Evolutionary conservation across 2,113 vertebrate species (phyloP).

Genomic region (Suricata suricatta): DNA sequence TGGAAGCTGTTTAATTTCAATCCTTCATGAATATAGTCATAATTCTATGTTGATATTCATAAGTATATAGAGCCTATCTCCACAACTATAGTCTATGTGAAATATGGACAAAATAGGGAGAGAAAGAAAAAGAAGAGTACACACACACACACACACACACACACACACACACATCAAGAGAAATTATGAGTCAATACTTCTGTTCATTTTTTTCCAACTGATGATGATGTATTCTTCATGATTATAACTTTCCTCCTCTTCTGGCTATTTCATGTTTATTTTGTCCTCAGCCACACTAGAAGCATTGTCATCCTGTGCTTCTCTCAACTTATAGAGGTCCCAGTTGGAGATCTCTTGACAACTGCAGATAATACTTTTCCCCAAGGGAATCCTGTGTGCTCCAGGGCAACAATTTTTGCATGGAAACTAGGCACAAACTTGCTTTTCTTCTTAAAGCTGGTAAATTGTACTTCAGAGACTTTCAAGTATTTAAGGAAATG

Average conservation of each 20-base stretch:
- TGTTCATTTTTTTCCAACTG: not conserved
- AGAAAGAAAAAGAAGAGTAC: not conserved
- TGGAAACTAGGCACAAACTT: not conserved
- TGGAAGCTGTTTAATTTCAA: not conserved
- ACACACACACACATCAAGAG: not conserved
- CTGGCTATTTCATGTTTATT: not conserved
- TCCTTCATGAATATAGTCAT: not conserved
- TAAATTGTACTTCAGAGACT: not conserved
- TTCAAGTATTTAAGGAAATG: conserved; percentile 3
- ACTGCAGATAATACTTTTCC: not conserved
- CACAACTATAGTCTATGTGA: not conserved
- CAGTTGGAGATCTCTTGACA: not conserved
- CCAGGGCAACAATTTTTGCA: not conserved
- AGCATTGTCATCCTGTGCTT: not conserved
- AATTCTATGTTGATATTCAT: not conserved
- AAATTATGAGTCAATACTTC: not conserved
- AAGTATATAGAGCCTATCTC: not conserved
- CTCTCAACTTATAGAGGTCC: not conserved
- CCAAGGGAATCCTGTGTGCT: not conserved
- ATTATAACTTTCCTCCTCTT: not conserved
- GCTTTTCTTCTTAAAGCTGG: not conserved
- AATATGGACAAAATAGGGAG: not conserved
- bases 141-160: too few relatives aligned
- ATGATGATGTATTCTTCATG: not conserved
- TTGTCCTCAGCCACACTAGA: not conserved